These are phyloP conservation scores for Leptoteleia sp. DNA, from an alignment of 1,140 invertebrate genomes.

Conservation along the genomic window DNA sequence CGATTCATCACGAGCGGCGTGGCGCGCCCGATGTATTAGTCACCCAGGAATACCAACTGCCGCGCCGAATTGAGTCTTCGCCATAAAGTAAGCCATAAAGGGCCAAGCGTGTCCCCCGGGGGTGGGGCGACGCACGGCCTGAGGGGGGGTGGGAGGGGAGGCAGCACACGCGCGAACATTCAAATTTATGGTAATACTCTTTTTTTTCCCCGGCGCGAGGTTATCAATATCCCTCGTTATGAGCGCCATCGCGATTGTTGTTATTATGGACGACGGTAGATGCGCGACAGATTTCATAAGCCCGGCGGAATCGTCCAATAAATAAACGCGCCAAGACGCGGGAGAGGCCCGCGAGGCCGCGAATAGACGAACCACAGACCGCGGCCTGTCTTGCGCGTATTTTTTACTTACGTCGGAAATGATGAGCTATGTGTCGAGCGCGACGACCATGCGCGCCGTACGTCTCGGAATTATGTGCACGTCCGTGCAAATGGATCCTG, in stretches of 20 bases:
- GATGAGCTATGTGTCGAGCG: too few relatives aligned
- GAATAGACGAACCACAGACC: too few relatives aligned
- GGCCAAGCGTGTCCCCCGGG: constrained; percentile 38
- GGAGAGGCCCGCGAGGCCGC: too few relatives aligned
- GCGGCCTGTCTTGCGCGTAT: too few relatives aligned
- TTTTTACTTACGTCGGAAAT: too few relatives aligned
- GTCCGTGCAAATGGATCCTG: constrained; percentile 27
- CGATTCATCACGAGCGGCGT: constrained; percentile 59
- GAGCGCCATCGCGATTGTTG: constrained; percentile 36
- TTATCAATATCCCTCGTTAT: constrained; percentile 74
- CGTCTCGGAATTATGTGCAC: too few relatives aligned
- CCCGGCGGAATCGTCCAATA: too few relatives aligned
- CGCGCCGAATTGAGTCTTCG: constrained; percentile 79
- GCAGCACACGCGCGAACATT: constrained; percentile 73
- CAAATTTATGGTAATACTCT: constrained; percentile 81
- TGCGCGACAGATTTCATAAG: too few relatives aligned
- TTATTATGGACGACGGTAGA: constrained; percentile 27
- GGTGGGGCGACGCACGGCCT: constrained; percentile 20
- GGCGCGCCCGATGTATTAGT: constrained; percentile 71
- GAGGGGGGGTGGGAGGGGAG: too few relatives aligned
- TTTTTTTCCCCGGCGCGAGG: constrained; percentile 66
- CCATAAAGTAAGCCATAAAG: constrained; percentile 80
- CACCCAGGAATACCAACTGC: constrained; percentile 73
- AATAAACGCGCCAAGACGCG: too few relatives aligned
- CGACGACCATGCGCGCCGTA: too few relatives aligned